Evolutionary conservation across 2,113 vertebrate genomes (phyloP).

Genomic region (Neofelis nebulosa): DNA sequence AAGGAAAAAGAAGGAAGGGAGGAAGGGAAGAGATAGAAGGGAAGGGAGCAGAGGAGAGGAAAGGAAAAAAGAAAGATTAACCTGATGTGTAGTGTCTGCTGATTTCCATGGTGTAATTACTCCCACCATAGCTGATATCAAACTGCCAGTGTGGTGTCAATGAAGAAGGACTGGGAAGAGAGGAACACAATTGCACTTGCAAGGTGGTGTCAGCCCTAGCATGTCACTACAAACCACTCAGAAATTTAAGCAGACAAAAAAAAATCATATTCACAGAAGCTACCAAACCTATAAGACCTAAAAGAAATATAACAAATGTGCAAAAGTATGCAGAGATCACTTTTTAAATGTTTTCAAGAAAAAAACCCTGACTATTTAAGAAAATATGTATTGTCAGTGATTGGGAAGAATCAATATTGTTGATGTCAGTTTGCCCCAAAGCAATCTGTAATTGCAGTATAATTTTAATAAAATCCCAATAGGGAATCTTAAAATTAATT

Average conservation of each 20-base stretch:
- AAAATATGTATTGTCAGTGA: background rate
- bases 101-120: background rate
- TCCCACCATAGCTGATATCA: background rate
- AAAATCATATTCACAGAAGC: background rate
- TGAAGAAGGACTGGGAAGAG: background rate
- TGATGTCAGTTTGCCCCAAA: background rate
- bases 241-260: background rate
- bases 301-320: background rate
- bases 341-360: background rate
- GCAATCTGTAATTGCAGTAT: background rate
- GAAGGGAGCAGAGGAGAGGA: background rate
- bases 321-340: background rate
- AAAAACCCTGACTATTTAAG: background rate
- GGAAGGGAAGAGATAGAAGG: background rate
- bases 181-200: background rate
- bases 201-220: background rate
- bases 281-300: background rate
- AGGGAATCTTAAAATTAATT: background rate
- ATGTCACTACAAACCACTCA: background rate
- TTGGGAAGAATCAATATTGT: background rate
- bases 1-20: background rate
- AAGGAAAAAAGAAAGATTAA: background rate
- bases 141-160: background rate
- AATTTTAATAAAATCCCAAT: background rate
- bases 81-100: background rate